Conservation (phyloP, 2,113 vertebrate genomes). For the Ceyx melanurus region DNA sequence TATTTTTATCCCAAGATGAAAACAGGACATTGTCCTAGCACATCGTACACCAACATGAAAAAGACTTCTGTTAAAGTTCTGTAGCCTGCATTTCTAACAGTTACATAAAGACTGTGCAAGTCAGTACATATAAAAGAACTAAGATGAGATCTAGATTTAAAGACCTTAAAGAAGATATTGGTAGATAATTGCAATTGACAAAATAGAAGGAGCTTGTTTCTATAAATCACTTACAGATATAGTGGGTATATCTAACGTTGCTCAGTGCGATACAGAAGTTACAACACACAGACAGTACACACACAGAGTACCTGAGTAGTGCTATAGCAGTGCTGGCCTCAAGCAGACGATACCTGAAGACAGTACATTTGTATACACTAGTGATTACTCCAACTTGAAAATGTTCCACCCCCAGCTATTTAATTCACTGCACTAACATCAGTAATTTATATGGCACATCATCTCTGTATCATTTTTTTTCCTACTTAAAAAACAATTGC, state of each 20-base stretch:
- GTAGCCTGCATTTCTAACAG: not conserved
- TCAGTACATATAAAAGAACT: not conserved
- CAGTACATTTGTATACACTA: not conserved
- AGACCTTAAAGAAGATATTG: not conserved
- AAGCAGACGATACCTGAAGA: not conserved
- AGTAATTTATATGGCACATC: not conserved
- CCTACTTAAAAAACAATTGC: not conserved
- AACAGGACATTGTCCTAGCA: not conserved
- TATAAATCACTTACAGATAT: not conserved
- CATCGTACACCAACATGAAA: fast-evolving
- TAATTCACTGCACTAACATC: not conserved
- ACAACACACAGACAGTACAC: not conserved
- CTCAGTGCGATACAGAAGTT: not conserved
- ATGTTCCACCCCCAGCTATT: not conserved
- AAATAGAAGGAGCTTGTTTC: not conserved
- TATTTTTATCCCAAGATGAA: not conserved
- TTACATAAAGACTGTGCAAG: not conserved
- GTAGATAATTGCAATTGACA: not conserved
- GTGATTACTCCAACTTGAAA: not conserved
- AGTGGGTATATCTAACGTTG: not conserved
- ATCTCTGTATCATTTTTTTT: not conserved
- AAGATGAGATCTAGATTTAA: not conserved
- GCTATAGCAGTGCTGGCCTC: not conserved
- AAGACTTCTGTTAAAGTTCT: not conserved
- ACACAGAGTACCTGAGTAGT: not conserved